Evolutionary conservation across 2,797 vertebrate species (phyloP).

Genomic region (Ciconia nigra): DNA sequence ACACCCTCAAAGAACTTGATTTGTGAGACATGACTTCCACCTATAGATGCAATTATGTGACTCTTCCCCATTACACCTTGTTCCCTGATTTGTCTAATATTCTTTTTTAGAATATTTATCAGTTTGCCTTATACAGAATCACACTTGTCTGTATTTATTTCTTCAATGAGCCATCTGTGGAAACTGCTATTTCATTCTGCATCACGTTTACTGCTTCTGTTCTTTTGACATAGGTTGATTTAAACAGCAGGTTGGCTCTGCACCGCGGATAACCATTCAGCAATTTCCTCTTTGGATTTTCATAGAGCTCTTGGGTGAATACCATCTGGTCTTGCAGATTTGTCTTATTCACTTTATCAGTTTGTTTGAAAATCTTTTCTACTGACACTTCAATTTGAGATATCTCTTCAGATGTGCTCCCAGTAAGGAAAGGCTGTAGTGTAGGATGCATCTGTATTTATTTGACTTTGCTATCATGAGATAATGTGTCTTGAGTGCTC

Average conservation of each 20-base stretch:
- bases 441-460: background rate
- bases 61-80: background rate
- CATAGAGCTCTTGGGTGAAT: background rate
- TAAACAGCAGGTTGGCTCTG: slow-evolving; percentile 6
- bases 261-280: background rate
- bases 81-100: background rate
- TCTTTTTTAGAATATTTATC: background rate
- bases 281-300: slow-evolving; percentile 17
- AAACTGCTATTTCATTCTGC: background rate
- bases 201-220: background rate
- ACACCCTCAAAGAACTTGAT: background rate
- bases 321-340: background rate
- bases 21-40: background rate
- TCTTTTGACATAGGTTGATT: background rate
- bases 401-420: background rate
- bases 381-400: background rate
- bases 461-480: background rate
- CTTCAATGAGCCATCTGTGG: background rate
- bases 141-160: background rate
- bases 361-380: slow-evolving; percentile 36
- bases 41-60: background rate
- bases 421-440: background rate
- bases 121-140: background rate
- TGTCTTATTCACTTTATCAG: background rate
- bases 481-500: background rate